Percentiles rank a stretch among this genome's conserved stretches.
Conservation (phyloP, 2,888 invertebrate species). For the Yponomeuta malinellus region DNA sequence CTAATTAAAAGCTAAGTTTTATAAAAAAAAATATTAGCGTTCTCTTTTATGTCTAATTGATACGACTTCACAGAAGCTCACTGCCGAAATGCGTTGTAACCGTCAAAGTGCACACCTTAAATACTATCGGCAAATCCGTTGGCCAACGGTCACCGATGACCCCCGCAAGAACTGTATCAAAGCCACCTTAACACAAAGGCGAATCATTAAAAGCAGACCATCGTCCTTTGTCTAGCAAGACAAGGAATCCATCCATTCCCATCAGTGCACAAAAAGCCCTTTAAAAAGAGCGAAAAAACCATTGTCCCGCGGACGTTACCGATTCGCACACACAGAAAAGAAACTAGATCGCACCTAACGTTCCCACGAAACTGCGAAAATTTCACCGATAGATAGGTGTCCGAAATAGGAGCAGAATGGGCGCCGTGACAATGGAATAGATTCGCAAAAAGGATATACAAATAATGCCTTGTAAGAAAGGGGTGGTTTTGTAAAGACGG, state of each 20-base stretch:
- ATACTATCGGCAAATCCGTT: slow-evolving; percentile 70
- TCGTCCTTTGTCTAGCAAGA: slow-evolving; percentile 51
- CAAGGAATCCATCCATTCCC: slow-evolving; percentile 4
- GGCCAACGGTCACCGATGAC: slow-evolving; percentile 64
- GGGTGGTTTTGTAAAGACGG: slow-evolving; percentile 59
- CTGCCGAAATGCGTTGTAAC: slow-evolving; percentile 31
- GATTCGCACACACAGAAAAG: slow-evolving; percentile 57
- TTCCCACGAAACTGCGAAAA: slow-evolving; percentile 67
- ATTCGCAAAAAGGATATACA: slow-evolving; percentile 76
- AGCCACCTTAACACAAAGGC: slow-evolving; percentile 52
- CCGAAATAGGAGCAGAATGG: slow-evolving; percentile 52
- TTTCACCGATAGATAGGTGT: slow-evolving; percentile 59
- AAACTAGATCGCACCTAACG: slow-evolving; percentile 72
- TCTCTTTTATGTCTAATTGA: neutral
- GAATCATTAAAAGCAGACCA: slow-evolving; percentile 74
- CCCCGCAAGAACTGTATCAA: slow-evolving; percentile 63
- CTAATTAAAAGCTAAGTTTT: too few species aligned
- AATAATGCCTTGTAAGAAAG: slow-evolving; percentile 74
- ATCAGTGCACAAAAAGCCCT: slow-evolving; percentile 27
- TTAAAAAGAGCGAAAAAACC: slow-evolving; percentile 46
- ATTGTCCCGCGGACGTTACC: slow-evolving; percentile 58
- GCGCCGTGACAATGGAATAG: slow-evolving; percentile 65
- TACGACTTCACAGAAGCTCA: neutral
- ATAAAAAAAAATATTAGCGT: too few species aligned
- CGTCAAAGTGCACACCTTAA: slow-evolving; percentile 46